These are phyloP conservation scores for Alviniconcha marisindica DNA, from an alignment of 1,140 invertebrate genomes.

Conservation along the genomic window DNA sequence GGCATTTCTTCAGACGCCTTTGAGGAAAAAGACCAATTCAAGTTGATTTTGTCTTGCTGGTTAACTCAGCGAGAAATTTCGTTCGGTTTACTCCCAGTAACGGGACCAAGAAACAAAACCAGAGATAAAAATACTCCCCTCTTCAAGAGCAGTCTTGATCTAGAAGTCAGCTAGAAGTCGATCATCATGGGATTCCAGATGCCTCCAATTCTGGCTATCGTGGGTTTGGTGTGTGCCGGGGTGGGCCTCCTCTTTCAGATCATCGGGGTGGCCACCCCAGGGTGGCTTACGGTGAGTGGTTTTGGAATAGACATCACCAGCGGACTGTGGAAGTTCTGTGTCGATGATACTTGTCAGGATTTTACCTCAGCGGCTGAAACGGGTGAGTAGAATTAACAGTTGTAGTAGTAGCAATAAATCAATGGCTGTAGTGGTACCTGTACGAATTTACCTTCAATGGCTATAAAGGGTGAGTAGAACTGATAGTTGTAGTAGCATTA, in stretches of 20 bases:
- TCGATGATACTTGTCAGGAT: not conserved
- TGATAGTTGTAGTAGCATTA: not conserved
- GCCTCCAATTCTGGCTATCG: not conserved
- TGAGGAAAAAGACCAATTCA: too few relatives aligned
- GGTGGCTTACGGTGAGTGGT: not conserved
- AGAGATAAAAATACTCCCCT: too few relatives aligned
- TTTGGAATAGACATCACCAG: not conserved
- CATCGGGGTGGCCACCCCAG: not conserved
- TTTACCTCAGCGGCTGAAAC: not conserved
- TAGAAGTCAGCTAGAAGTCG: not conserved
- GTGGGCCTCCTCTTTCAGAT: slow-evolving; percentile 7
- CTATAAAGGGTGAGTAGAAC: not conserved
- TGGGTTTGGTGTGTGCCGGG: not conserved
- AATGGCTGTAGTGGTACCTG: not conserved
- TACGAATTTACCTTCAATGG: not conserved
- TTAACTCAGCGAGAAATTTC: too few relatives aligned
- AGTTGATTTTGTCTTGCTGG: too few relatives aligned
- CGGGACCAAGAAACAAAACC: too few relatives aligned
- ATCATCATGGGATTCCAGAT: not conserved
- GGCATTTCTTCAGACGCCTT: too few relatives aligned
- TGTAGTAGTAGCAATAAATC: not conserved
- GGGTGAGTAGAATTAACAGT: not conserved
- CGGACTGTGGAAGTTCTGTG: not conserved
- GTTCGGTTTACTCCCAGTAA: too few relatives aligned
- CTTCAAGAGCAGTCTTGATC: too few relatives aligned